Percentiles rank a stretch among this genome's conserved stretches.
These are phyloP conservation scores for Scaptomyza reducta DNA, from an alignment of 2,888 invertebrate species.

Conservation along the genomic window DNA sequence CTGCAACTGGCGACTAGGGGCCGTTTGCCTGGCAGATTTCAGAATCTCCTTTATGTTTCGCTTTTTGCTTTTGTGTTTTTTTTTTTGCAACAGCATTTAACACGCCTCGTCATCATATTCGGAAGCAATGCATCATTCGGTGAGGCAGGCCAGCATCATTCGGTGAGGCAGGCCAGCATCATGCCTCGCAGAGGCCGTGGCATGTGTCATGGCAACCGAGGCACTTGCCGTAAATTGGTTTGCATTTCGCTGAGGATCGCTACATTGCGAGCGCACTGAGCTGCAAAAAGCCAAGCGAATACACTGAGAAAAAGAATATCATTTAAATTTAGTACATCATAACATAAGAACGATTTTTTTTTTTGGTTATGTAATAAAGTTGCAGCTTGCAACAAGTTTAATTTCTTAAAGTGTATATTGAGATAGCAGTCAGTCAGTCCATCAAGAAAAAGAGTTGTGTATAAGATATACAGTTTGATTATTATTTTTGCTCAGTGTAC, in stretches of 20 bases:
- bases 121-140: slow-evolving; percentile 78
- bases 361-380: no score
- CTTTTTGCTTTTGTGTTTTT: not conserved
- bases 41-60: slow-evolving; percentile 29
- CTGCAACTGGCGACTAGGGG: slow-evolving; percentile 43
- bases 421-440: no score
- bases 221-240: slow-evolving; percentile 79
- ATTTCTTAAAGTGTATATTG: no score
- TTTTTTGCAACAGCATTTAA: slow-evolving; percentile 57
- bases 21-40: slow-evolving; percentile 49
- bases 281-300: slow-evolving; percentile 1
- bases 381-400: no score
- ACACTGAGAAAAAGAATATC: not conserved
- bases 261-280: slow-evolving; percentile 11
- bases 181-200: slow-evolving; percentile 20
- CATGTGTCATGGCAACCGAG: slow-evolving; percentile 76
- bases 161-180: slow-evolving; percentile 40
- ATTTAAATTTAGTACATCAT: no score
- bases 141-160: slow-evolving; percentile 36
- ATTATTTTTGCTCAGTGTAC: not conserved
- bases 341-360: no score
- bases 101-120: slow-evolving; percentile 79
- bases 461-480: no score
- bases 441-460: not conserved
- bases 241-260: slow-evolving; percentile 61